Evolutionary conservation across 2,888 invertebrate species (phyloP).

Genomic region (Patella caerulea): DNA sequence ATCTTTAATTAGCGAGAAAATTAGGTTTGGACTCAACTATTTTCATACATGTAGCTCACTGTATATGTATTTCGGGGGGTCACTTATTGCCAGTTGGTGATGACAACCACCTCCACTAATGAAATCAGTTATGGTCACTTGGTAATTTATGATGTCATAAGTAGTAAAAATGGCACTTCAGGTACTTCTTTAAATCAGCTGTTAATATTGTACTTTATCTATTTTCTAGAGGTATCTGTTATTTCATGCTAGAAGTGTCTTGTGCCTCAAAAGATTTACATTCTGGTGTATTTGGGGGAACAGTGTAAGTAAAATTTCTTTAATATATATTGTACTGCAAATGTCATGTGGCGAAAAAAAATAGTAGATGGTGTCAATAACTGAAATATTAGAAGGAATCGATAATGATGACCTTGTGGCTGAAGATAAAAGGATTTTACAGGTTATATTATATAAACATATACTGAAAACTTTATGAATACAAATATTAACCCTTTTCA

Average conservation of each 20-base stretch:
- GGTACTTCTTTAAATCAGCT: not conserved
- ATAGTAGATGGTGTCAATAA: too few species aligned
- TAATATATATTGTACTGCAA: too few species aligned
- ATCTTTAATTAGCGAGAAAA: too few species aligned
- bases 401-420: not conserved
- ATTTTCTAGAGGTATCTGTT: constrained; percentile 82
- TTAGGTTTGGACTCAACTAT: too few species aligned
- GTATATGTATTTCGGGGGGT: too few species aligned
- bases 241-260: constrained; percentile 89
- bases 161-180: not conserved
- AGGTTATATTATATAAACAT: too few species aligned
- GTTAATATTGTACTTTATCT: constrained; percentile 7
- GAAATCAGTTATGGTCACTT: too few species aligned
- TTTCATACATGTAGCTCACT: too few species aligned
- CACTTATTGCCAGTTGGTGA: not conserved
- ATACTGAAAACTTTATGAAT: not conserved
- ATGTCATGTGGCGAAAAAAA: too few species aligned
- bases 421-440: not conserved
- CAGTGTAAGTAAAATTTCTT: constrained; percentile 78
- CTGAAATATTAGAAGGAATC: too few species aligned
- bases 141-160: too few species aligned
- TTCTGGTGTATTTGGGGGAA: constrained; percentile 95
- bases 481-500: not conserved
- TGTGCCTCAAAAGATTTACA: constrained; percentile 94
- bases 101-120: too few species aligned